phyloP scores from a whole-genome alignment of 2,888 invertebrate species.

The Oscheius sp. region DNA sequence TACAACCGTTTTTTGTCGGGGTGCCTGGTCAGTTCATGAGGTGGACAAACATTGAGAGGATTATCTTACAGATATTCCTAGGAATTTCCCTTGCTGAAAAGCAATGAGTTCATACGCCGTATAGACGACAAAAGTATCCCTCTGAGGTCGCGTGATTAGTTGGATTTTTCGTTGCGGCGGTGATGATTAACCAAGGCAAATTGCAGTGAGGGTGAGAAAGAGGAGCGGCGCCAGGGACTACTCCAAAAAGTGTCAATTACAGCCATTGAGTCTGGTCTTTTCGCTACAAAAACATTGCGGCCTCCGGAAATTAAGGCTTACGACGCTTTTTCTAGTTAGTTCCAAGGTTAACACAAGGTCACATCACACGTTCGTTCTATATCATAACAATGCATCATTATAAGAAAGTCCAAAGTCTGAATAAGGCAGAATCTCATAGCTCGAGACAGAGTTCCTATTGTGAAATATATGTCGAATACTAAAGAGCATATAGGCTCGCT shows the following conservation, averaged over 20 bases:
- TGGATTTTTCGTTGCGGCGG: conserved; percentile 2
- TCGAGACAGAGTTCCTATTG: too few relatives aligned
- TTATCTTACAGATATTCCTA: not conserved
- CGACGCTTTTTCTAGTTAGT: too few relatives aligned
- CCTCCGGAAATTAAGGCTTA: not conserved
- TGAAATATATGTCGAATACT: too few relatives aligned
- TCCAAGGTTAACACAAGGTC: too few relatives aligned
- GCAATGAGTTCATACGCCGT: not conserved
- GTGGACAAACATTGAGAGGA: not conserved
- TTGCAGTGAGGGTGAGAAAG: conserved; percentile 15
- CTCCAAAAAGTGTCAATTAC: not conserved
- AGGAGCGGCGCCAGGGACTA: not conserved
- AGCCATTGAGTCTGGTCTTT: not conserved
- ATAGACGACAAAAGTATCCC: not conserved
- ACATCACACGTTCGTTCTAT: too few relatives aligned
- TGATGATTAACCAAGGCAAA: conserved; percentile 12
- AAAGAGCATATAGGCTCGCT: too few relatives aligned
- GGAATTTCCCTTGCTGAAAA: too few relatives aligned
- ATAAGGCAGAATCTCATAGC: too few relatives aligned
- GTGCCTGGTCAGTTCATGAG: not conserved
- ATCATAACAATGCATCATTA: too few relatives aligned
- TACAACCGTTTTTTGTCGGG: too few relatives aligned
- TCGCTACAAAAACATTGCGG: not conserved
- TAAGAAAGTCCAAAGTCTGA: too few relatives aligned
- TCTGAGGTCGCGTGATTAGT: conserved; percentile 12